Evolutionary conservation across 2,888 invertebrate species (phyloP).

Genomic region (Acrobasis suavella): DNA sequence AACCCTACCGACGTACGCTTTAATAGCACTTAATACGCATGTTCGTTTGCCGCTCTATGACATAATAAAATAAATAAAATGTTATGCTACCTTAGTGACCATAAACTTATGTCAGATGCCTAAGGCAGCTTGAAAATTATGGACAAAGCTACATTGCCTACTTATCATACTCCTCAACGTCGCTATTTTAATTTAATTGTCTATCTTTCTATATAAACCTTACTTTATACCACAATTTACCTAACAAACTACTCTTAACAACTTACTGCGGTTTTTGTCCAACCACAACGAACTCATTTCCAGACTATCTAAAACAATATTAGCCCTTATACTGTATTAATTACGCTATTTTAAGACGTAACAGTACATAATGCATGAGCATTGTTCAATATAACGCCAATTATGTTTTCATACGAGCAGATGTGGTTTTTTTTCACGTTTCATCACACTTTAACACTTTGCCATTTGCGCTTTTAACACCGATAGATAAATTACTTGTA

Average conservation of each 20-base stretch:
- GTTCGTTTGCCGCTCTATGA: no score
- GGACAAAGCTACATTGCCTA: no score
- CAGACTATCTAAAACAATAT: not conserved
- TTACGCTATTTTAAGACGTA: not conserved
- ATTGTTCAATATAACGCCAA: constrained; percentile 12
- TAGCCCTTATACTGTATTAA: not conserved
- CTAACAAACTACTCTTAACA: constrained; percentile 8
- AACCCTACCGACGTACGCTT: no score
- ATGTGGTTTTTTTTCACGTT: no score
- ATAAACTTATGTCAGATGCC: no score
- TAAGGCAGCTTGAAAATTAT: no score
- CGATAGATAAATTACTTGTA: no score
- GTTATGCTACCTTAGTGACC: no score
- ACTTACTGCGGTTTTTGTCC: constrained; percentile 2
- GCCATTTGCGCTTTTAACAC: no score
- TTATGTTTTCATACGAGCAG: not conserved
- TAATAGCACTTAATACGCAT: no score
- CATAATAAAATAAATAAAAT: no score
- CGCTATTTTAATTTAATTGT: not conserved
- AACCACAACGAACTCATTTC: not conserved
- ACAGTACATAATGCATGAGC: not conserved
- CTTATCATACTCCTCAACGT: not conserved
- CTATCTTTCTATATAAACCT: not conserved
- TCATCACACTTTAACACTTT: no score
- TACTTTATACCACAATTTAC: not conserved